phyloP scores from a whole-genome alignment of 1,140 invertebrate genomes.

The Micrasema longulum region DNA sequence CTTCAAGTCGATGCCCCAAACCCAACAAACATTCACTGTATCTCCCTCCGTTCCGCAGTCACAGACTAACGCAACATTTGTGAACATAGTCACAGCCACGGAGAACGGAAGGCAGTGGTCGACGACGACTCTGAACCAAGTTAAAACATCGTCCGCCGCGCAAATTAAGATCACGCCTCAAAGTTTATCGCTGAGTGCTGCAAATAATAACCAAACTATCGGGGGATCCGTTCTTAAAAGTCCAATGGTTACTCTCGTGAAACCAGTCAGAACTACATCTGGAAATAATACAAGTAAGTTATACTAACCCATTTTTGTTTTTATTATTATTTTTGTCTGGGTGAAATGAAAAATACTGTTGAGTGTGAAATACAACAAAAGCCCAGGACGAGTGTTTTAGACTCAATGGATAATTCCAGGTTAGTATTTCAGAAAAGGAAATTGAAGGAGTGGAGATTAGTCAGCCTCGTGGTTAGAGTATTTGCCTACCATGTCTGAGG shows the following conservation, averaged over 20 bases:
- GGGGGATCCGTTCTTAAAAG: slow-evolving; percentile 46
- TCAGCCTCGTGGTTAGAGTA: no score
- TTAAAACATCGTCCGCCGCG: slow-evolving; percentile 33
- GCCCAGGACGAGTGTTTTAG: no score
- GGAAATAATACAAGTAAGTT: not conserved
- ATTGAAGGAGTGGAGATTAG: no score
- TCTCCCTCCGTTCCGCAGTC: slow-evolving; percentile 39
- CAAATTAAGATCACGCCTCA: slow-evolving; percentile 53
- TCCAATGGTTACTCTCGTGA: slow-evolving; percentile 50
- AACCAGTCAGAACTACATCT: slow-evolving; percentile 48
- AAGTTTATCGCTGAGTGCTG: slow-evolving; percentile 11
- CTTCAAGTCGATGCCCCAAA: slow-evolving; percentile 85
- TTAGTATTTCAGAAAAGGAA: no score
- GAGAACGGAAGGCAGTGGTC: slow-evolving; percentile 52
- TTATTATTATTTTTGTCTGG: slow-evolving; percentile 8
- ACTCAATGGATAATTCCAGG: no score
- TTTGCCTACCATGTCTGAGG: no score
- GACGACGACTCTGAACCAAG: slow-evolving; percentile 40
- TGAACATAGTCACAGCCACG: slow-evolving; percentile 56
- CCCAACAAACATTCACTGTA: slow-evolving; percentile 51
- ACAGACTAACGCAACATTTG: slow-evolving; percentile 38
- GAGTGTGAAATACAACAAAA: no score
- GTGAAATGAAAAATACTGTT: no score
- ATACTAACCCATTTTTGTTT: not conserved
- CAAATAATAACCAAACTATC: slow-evolving; percentile 32